Percentiles rank a stretch among this genome's conserved stretches.
Evolutionary conservation across 2,888 invertebrate genomes (phyloP).

Genomic region (Polyommatus iphigenia): DNA sequence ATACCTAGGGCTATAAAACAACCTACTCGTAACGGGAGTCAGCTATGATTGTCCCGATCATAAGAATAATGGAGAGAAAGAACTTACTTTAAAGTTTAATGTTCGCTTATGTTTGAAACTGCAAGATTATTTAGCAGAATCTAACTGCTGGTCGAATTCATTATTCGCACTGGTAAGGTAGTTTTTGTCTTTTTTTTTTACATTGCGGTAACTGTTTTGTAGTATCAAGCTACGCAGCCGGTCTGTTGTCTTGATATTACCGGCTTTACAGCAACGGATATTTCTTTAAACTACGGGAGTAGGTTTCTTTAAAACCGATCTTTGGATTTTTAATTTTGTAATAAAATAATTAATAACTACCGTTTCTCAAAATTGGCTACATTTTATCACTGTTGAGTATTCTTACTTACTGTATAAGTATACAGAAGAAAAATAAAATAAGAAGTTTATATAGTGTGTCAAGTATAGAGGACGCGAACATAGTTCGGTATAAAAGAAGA

Average conservation of each 20-base stretch:
- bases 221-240: background rate
- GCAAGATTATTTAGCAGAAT: background rate
- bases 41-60: background rate
- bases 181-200: background rate
- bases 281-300: background rate
- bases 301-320: background rate
- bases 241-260: background rate
- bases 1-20: slow-evolving; percentile 31
- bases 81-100: too few relatives aligned
- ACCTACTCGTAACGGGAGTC: slow-evolving; percentile 23
- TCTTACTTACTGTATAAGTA: background rate
- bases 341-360: background rate
- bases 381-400: background rate
- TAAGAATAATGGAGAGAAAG: background rate
- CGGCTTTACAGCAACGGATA: background rate
- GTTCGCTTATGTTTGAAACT: background rate
- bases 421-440: background rate
- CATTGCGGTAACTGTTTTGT: background rate
- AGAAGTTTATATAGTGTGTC: slow-evolving; percentile 14
- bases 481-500: slow-evolving; percentile 12
- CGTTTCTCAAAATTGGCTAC: background rate
- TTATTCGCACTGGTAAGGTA: too few relatives aligned
- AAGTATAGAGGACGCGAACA: slow-evolving; percentile 19
- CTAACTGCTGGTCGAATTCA: too few relatives aligned
- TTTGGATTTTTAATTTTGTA: too few relatives aligned